Evolutionary conservation across 2,797 vertebrate genomes (phyloP).

Genomic region (Myripristis jacobus): DNA sequence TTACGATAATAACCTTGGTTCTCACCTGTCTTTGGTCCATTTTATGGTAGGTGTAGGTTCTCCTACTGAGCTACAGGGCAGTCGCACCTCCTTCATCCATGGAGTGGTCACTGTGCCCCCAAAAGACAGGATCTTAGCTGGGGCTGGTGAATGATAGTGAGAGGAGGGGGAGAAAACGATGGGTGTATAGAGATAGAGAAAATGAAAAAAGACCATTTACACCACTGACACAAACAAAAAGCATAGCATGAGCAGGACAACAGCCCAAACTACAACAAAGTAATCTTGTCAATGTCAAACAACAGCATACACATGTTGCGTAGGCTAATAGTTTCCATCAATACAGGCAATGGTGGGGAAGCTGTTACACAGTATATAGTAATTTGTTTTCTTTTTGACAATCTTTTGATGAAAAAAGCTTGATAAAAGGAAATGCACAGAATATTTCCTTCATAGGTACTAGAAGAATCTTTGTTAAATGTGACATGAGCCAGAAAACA

Average conservation of each 20-base stretch:
- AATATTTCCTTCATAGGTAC: conserved; percentile 36
- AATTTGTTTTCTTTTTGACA: conserved; percentile 46
- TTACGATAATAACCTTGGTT: no score
- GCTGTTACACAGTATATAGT: conserved; percentile 29
- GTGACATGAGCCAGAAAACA: conserved; percentile 41
- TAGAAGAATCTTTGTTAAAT: conserved; percentile 30
- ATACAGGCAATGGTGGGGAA: conserved; percentile 51
- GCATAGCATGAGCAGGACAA: conserved; percentile 13
- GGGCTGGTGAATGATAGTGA: conserved; percentile 80
- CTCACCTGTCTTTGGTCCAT: conserved; percentile 99
- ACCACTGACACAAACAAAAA: conserved; percentile 11
- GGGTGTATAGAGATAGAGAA: background rate
- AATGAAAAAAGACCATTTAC: conserved; percentile 7
- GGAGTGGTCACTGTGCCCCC: conserved; percentile 96
- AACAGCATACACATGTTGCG: conserved; percentile 41
- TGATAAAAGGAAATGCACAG: conserved; percentile 2
- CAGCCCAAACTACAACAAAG: conserved; percentile 34
- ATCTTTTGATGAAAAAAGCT: conserved; percentile 42
- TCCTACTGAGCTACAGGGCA: conserved; percentile 95
- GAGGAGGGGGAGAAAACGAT: background rate
- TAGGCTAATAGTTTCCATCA: conserved; percentile 45
- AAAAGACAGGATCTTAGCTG: conserved; percentile 97
- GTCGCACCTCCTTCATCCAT: conserved; percentile 97
- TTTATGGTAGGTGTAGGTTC: conserved; percentile 94
- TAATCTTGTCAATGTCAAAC: conserved; percentile 45